Evolutionary conservation across 2,113 vertebrate genomes (phyloP), one percentile per base, ranked within the genome.

Genomic region (Sebastes fasciatus): DNA sequence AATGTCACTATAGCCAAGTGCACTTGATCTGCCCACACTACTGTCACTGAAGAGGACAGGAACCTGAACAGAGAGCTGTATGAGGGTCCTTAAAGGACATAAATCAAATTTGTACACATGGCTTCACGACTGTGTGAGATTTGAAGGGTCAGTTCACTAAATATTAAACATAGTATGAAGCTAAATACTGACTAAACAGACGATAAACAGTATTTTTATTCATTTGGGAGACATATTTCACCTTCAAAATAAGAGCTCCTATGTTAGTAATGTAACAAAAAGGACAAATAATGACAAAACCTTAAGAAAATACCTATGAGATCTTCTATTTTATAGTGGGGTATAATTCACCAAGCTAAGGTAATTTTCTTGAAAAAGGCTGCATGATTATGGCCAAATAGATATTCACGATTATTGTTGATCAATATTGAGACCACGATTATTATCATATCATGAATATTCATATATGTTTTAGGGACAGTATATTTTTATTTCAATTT

Each of bases 41-140:
- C 26, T 43, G 42, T 78, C 75, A 52, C 14, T 17, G 21, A 79
- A 8, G 26, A 73, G 26, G 72, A 43, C 12, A 71, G 14, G 12
- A 51, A 69, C 7, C 40, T 4, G 14, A 48, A 74, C 10, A 34
- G 19, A 48, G 21, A 3, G 12, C 1, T 46, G 12, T 8, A 9
- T 17, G 23, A 12, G 8, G 21, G 21, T 48, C 16, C 5, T 55
- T 26, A 19, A 62, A 26, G 45, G 51, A 23, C 46, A 4, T 43
- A 42, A 8, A n/a, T 45, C 54, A 43, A 0, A 21, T 61, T 1
- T 49, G 4, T 55, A 43, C 5, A 43, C n/a, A 16, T 58, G 12
- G 10, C 52, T 19, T 57, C 14, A 34, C 21, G 34, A 10, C n/a
- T 49, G 6, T 72, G 4, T 45, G 8, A 68, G 10, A 17, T 16